Evolutionary conservation across 2,113 vertebrate genomes (phyloP), one percentile per base, ranked within the genome.

Genomic region (Alexandromys fortis): DNA sequence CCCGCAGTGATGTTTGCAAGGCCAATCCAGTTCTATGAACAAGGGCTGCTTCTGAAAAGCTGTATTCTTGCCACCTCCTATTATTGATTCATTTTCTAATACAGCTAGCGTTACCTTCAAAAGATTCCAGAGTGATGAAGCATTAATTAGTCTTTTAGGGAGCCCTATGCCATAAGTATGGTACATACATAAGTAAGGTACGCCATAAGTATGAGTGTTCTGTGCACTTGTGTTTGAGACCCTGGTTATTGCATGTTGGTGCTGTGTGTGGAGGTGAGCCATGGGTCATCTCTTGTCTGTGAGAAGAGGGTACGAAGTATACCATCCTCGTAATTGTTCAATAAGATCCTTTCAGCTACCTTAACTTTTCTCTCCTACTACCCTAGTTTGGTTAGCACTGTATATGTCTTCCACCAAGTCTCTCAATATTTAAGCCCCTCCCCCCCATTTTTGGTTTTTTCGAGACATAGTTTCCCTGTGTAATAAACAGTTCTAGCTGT

Each of bases 61-160:
- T 92, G 3, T 4, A 6, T 38, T 83, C 52, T 61, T 61, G 35
- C 6, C n/a, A 5, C 35, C 61, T 19, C 45, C 13, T 28, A 65
- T 16, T 92, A 90, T 55, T 92, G 90, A 94, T 3, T 65, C 67
- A 86, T 78, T 94, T 87, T 26, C 28, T 42, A 58, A 75, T 61
- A 61, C 95, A 95, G 86, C 65, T 45, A 73, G 13, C 61, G 58
- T 90, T 26, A 49, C 14, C 86, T 95, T 94, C 61, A 90, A 83
- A 94, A 38, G 14, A 79, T 72, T 95, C 79, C 33, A 88, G 12
- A 85, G 55, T 58, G 67, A 73, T 67, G 72, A 90, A 92, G 55
- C 22, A 24, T 89, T 49, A 88, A 16, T 89, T 49, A 88, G 35
- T 42, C 28, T 94, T 67, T 22, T 7, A 81, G 24, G 68, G 45